These are phyloP conservation scores for Mormyrops attenuatus DNA, from an alignment of 2,797 vertebrate genomes.

Conservation along the genomic window DNA sequence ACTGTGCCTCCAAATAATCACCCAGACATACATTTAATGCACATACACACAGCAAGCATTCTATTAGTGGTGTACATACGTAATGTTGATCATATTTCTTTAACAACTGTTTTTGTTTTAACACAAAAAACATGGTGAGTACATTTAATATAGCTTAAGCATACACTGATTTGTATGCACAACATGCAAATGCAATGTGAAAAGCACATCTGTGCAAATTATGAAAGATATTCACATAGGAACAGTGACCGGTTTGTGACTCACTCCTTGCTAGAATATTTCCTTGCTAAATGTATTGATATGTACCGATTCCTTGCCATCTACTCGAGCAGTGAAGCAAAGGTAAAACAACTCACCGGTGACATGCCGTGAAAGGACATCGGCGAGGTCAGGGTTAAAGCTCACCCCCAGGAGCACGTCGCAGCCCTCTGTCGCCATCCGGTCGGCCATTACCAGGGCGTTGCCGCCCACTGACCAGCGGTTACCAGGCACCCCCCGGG, in stretches of 20 bases:
- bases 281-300: neutral
- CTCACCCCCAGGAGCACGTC: constrained; percentile 73
- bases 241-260: neutral
- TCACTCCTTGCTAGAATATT: neutral
- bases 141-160: neutral
- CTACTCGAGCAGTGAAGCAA: neutral
- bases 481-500: constrained; percentile 69
- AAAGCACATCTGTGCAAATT: neutral
- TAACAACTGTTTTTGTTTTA: neutral
- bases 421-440: constrained; percentile 72
- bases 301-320: neutral
- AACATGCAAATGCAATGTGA: neutral
- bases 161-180: neutral
- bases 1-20: neutral
- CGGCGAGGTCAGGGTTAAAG: constrained; percentile 66
- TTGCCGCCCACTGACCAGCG: constrained; percentile 75
- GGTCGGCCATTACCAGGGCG: constrained; percentile 73
- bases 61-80: neutral
- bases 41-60: neutral
- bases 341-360: constrained; percentile 51
- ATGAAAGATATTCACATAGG: neutral
- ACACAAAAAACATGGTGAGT: neutral
- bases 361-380: constrained; percentile 67
- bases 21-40: neutral
- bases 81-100: neutral